Base-by-base conservation (phyloP, 2,797 vertebrate species). In the Thripadectes ignobilis region DNA sequence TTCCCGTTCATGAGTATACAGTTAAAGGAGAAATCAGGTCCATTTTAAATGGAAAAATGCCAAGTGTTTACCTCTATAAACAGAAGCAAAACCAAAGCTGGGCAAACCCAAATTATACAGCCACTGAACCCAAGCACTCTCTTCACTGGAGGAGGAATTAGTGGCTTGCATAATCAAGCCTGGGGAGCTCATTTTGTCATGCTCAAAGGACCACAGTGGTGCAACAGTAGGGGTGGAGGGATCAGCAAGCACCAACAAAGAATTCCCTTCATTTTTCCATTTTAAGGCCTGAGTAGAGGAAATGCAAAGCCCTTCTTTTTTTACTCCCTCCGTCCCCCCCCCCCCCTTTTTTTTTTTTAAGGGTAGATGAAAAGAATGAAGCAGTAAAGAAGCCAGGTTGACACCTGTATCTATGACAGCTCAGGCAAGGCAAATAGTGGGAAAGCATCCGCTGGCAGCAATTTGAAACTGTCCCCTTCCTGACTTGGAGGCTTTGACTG, bases 151-250 rank as follows among this genome's bases (percentile, higher is more conserved):
- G 85, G 34, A 93, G 68, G 93, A 94, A 91, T 94, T 93, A 91
- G 81, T 79, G 55, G 43, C 59, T 96, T 95, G 92, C 90, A 87
- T 94, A 95, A 95, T 95, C 74, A 77, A 71, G 91, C 92, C 74
- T 54, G 83, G 75, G 89, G 93, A 94, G 88, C 65, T 94, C 88
- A 92, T 96, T 96, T 96, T 96, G 92, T 94, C 74, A 17, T 67
- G 72, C 92, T 94, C 69, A 88, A 89, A 92, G 90, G 79, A 80
- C 90, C 10, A 8, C 59, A 91, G 68, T 94, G 74, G 85, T 94
- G 89, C 88, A 96, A 91, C 95, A 93, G 89, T 92, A 88, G 92
- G 93, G 89, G 93, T 95, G 80, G 93, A 94, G 92, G 82, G 79
- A 91, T 95, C 92, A 90, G 94, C 71, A 81, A 81, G 51, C 63